phyloP scores from a whole-genome alignment of 2,888 invertebrate species.

The Eucera pruinosa region DNA sequence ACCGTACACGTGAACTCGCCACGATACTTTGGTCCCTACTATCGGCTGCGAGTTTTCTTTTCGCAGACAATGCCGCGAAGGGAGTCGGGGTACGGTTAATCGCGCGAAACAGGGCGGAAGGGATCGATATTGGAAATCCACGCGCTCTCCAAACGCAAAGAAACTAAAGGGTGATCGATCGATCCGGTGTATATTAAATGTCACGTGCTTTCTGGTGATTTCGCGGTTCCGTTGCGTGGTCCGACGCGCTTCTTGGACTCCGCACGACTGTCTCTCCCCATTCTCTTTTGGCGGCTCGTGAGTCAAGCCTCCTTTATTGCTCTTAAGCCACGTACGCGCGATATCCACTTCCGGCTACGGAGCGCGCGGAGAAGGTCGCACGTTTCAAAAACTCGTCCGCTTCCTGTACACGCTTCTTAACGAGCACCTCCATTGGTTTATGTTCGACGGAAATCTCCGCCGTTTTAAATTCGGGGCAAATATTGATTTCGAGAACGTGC shows the following conservation, averaged over 20 bases:
- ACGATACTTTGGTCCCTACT: constrained; percentile 10
- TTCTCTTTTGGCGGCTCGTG: constrained; percentile 75
- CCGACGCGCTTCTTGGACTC: constrained; percentile 78
- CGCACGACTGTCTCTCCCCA: constrained; percentile 78
- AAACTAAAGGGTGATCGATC: not conserved
- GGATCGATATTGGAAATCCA: constrained; percentile 33
- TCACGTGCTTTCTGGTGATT: constrained; percentile 67
- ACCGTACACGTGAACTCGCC: constrained; percentile 12
- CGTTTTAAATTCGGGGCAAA: constrained; percentile 29
- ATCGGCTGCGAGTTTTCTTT: constrained; percentile 19
- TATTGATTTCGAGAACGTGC: constrained; percentile 42
- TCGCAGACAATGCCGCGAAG: constrained; percentile 6
- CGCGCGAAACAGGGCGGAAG: constrained; percentile 43
- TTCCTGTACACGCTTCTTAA: not conserved
- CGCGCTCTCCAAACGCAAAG: not conserved
- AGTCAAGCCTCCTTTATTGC: constrained; percentile 77
- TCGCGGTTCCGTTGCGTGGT: constrained; percentile 66
- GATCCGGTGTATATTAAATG: constrained; percentile 2
- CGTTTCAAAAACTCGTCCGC: constrained; percentile 41
- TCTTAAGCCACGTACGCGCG: constrained; percentile 70
- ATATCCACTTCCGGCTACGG: constrained; percentile 68
- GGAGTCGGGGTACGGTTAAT: constrained; percentile 4
- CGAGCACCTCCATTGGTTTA: not conserved
- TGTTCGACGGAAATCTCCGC: constrained; percentile 6
- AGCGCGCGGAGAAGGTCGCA: constrained; percentile 54